These are phyloP conservation scores for Lysiphlebus fabarum DNA, from an alignment of 1,140 invertebrate genomes.

Conservation along the genomic window DNA sequence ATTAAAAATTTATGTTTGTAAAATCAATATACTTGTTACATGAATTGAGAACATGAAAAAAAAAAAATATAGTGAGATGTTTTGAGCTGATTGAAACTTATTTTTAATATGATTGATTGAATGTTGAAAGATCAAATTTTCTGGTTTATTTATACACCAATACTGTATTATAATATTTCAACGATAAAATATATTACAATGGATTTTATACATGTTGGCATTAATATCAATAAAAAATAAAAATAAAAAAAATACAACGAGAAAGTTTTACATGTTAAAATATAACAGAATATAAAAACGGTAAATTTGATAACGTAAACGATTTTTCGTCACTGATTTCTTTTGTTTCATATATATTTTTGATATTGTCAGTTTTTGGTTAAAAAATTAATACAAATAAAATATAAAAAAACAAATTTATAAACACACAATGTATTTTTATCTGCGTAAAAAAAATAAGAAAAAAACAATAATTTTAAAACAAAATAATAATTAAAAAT, in stretches of 20 bases:
- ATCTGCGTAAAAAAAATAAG: no score
- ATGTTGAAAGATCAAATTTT: slow-evolving; percentile 20
- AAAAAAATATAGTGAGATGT: background rate
- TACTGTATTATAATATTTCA: no score
- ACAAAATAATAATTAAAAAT: no score
- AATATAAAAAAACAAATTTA: no score
- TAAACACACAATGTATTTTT: no score
- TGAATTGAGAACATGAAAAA: background rate
- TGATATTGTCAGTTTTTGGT: slow-evolving; percentile 4
- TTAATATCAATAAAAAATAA: background rate
- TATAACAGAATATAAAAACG: background rate
- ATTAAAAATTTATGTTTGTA: no score
- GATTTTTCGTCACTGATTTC: slow-evolving; percentile 17
- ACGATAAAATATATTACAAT: no score
- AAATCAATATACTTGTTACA: no score
- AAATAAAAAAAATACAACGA: no score
- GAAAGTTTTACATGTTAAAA: background rate
- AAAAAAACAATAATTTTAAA: no score
- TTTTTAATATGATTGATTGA: slow-evolving; percentile 18
- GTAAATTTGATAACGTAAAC: slow-evolving; percentile 17
- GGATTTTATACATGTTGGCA: no score
- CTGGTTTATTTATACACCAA: no score
- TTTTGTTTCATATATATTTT: slow-evolving; percentile 7
- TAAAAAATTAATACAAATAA: slow-evolving; percentile 9
- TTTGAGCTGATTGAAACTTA: slow-evolving; percentile 17